Conservation (phyloP, 2,113 vertebrate genomes). For the Furnarius figulus region DNA sequence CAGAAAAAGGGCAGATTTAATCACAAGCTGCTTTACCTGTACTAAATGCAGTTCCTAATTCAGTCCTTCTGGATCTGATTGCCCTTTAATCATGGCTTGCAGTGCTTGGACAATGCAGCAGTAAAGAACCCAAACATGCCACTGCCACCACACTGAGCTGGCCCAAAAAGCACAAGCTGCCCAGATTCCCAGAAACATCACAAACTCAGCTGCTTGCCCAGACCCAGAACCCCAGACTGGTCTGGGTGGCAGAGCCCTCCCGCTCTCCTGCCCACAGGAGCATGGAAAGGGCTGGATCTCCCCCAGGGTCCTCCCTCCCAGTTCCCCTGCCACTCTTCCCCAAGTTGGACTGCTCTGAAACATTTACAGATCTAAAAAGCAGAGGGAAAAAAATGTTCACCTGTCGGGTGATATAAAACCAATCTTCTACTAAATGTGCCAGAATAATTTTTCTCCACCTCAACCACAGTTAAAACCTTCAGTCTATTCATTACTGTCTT, state of each 20-base stretch:
- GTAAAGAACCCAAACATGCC: background rate
- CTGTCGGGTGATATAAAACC: conserved; percentile 78
- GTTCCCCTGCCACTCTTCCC: background rate
- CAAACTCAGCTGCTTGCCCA: background rate
- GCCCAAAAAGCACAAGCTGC: background rate
- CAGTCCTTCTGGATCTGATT: background rate
- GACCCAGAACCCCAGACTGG: background rate
- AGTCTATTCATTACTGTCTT: conserved; percentile 85
- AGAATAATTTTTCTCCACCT: conserved; percentile 80
- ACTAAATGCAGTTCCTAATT: background rate
- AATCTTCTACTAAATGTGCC: conserved; percentile 78
- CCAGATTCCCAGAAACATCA: background rate
- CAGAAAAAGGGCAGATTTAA: background rate
- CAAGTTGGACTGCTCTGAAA: conserved; percentile 54
- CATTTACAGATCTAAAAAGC: conserved; percentile 65
- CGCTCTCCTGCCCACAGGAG: background rate
- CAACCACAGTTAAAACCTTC: conserved; percentile 75
- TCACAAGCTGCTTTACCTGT: background rate
- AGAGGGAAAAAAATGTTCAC: conserved; percentile 66
- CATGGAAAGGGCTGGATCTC: background rate
- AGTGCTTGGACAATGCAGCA: accelerated
- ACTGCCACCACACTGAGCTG: background rate
- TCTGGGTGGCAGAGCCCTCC: background rate
- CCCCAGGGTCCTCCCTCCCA: background rate
- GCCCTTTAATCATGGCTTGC: background rate